Conservation (phyloP, 2,888 invertebrate genomes). For the Anoplius nigerrimus region DNA sequence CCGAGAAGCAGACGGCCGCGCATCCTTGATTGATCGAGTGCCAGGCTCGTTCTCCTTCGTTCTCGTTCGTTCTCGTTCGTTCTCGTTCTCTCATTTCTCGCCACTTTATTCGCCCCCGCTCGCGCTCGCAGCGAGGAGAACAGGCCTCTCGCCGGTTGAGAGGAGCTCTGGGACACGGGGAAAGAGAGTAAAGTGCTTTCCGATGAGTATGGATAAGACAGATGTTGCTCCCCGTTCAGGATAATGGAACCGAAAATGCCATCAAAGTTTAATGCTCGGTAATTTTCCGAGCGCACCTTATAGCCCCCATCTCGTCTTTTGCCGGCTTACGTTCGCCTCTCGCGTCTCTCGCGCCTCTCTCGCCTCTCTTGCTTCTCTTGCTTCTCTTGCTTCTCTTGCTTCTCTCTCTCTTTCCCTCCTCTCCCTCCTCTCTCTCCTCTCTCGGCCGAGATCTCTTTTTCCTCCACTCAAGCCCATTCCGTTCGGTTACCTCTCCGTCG, state of each 20-base stretch:
- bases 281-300: conserved; percentile 7
- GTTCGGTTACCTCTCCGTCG: conserved; percentile 6
- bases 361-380: conserved; percentile 10
- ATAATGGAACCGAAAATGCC: conserved; percentile 23
- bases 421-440: conserved; percentile 24
- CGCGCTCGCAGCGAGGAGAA: too few species aligned
- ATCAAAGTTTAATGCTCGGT: conserved; percentile 18
- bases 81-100: background rate
- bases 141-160: too few species aligned
- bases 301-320: conserved; percentile 21
- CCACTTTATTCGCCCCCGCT: too few species aligned
- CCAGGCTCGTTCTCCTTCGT: background rate
- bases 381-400: too few species aligned
- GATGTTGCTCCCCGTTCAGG: conserved; percentile 4
- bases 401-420: conserved; percentile 3
- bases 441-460: background rate
- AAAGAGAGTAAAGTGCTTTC: background rate
- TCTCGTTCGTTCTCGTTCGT: background rate
- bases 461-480: too few species aligned
- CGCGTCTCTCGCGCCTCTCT: conserved; percentile 9
- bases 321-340: conserved; percentile 11
- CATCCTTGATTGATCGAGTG: conserved; percentile 27
- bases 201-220: conserved; percentile 8
- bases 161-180: background rate
- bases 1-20: conserved; percentile 16